Percentiles rank a stretch among this genome's conserved stretches.
Conservation (phyloP, 2,113 vertebrate species). For the Pandion haliaetus region DNA sequence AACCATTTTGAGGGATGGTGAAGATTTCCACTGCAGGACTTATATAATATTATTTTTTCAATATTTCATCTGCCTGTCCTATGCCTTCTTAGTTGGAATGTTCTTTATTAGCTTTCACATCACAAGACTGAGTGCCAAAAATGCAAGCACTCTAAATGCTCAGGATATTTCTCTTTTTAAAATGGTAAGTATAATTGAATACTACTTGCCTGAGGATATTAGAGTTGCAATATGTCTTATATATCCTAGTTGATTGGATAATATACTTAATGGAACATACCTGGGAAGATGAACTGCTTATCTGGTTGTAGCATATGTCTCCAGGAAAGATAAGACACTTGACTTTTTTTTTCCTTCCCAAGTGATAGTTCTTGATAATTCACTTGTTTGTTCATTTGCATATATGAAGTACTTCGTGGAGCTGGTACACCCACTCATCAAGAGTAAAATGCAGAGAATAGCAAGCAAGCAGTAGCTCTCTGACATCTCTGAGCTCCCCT, state of each 20-base stretch:
- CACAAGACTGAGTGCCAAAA: neutral
- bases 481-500: neutral
- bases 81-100: neutral
- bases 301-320: neutral
- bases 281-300: slow-evolving; percentile 43
- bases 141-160: neutral
- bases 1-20: neutral
- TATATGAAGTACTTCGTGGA: neutral
- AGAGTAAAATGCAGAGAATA: neutral
- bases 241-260: slow-evolving; percentile 20
- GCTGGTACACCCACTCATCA: neutral
- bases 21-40: neutral
- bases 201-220: slow-evolving; percentile 8
- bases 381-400: neutral
- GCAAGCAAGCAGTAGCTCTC: neutral
- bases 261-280: slow-evolving; percentile 42
- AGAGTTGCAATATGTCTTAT: slow-evolving; percentile 11
- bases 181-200: slow-evolving; percentile 43
- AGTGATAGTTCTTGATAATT: neutral
- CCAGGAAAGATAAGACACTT: slow-evolving; percentile 8
- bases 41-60: neutral
- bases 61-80: slow-evolving; percentile 33
- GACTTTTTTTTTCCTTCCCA: neutral
- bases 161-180: slow-evolving; percentile 10
- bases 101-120: slow-evolving; percentile 11